phyloP scores from a whole-genome alignment of 1,140 invertebrate species.

The Subanguina moxae region DNA sequence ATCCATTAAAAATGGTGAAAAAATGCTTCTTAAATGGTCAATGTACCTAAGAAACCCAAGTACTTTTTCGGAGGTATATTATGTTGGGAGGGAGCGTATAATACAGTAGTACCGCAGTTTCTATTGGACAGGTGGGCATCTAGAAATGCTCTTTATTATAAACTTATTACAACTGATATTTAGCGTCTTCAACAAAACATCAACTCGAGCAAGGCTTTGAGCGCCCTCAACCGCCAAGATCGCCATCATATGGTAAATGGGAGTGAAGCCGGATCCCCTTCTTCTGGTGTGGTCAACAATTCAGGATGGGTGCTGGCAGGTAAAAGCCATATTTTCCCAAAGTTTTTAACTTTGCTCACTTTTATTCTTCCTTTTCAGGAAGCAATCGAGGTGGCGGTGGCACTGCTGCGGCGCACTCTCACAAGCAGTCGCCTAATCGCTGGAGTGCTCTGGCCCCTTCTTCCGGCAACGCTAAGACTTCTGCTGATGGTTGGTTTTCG shows the following conservation, averaged over 20 bases:
- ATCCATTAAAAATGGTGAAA: no score
- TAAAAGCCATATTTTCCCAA: neutral
- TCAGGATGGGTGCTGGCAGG: slow-evolving; percentile 32
- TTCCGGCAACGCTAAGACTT: no score
- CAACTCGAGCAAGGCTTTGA: slow-evolving; percentile 45
- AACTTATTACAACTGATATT: slow-evolving; percentile 11
- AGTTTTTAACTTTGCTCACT: slow-evolving; percentile 10
- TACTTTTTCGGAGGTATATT: no score
- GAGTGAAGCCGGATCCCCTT: neutral
- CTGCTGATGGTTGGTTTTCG: no score
- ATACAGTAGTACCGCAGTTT: no score
- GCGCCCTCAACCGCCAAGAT: slow-evolving; percentile 28
- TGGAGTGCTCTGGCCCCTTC: slow-evolving; percentile 14
- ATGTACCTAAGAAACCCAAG: no score
- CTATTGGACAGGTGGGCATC: no score
- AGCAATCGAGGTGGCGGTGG: neutral
- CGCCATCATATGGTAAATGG: slow-evolving; percentile 22
- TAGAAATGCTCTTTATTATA: no score
- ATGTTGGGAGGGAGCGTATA: no score
- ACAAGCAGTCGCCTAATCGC: neutral
- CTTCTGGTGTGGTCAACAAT: neutral
- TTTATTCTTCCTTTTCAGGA: neutral
- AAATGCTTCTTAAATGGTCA: no score
- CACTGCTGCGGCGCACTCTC: neutral
- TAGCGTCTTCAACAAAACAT: slow-evolving; percentile 48